Conservation (phyloP, 64 coral and sea anemone species). For the Pocillopora damicornis region DNA sequence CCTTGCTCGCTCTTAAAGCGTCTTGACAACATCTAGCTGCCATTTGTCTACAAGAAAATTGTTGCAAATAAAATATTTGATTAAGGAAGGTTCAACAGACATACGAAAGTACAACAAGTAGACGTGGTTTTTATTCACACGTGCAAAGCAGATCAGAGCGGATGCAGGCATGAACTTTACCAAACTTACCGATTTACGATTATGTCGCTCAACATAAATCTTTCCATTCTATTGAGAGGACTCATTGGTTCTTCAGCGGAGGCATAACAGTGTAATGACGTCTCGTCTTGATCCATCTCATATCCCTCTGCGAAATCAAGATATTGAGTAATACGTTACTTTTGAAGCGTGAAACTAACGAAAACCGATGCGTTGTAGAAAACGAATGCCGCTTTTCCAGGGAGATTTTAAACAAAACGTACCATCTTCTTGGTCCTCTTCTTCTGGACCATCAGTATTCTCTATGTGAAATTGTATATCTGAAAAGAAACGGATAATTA, state of each 20-base stretch:
- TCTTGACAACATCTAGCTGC: constrained; percentile 90
- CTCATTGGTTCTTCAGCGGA: constrained; percentile 82
- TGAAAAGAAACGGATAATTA: constrained; percentile 58
- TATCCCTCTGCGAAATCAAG: constrained; percentile 80
- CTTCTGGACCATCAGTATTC: constrained; percentile 74
- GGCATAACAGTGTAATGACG: constrained; percentile 78
- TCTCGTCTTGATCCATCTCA: constrained; percentile 80
- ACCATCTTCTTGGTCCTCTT: constrained; percentile 98
- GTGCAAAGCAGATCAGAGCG: background rate
- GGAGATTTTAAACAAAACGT: constrained; percentile 6
- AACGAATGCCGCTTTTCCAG: constrained; percentile 23
- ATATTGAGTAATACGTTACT: constrained; percentile 32
- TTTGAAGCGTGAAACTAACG: background rate
- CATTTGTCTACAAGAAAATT: constrained; percentile 75
- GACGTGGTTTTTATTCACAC: background rate
- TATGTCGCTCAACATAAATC: constrained; percentile 93
- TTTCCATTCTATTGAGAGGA: constrained; percentile 89
- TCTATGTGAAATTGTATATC: constrained; percentile 97
- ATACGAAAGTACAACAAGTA: background rate
- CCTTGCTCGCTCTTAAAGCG: constrained; percentile 68
- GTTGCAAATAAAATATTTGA: constrained; percentile 1
- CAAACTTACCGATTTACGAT: constrained; percentile 89
- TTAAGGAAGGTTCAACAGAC: background rate
- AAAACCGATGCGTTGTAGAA: background rate
- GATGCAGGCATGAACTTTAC: background rate